These are phyloP conservation scores for Turritopsis dohrnii DNA, from an alignment of 30 jellyfish, hydroid and myxozoan species.

Conservation along the genomic window DNA sequence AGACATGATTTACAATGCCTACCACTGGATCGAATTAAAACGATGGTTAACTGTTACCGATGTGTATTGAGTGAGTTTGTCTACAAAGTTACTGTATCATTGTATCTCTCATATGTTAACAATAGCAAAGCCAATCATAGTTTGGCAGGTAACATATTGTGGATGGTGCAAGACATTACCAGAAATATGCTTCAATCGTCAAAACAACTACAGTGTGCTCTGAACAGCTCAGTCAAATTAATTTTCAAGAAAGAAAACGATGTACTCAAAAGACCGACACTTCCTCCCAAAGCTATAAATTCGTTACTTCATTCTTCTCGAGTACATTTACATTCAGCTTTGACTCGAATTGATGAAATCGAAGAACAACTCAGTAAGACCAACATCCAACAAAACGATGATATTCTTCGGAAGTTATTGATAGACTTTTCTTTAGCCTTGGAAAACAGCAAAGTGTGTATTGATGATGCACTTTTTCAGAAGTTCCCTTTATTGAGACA, in stretches of 20 bases:
- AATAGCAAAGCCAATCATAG: not conserved
- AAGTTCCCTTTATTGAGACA: not conserved
- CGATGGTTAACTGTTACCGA: constrained; percentile 12
- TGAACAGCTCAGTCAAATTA: not conserved
- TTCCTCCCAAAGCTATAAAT: not conserved
- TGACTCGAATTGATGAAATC: constrained; percentile 22
- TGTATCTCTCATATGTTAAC: not conserved
- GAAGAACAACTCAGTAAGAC: not conserved
- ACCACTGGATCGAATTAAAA: constrained; percentile 11
- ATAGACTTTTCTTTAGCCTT: constrained; percentile 10
- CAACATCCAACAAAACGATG: constrained; percentile 1
- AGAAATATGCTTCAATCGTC: not conserved
- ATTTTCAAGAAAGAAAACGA: not conserved
- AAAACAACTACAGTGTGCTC: not conserved
- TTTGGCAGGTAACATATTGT: not conserved
- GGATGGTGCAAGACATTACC: not conserved
- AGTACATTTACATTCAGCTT: constrained; percentile 14
- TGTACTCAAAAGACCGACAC: not conserved
- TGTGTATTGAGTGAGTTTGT: constrained; percentile 22
- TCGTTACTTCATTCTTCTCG: constrained; percentile 11
- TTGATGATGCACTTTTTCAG: constrained; percentile 22
- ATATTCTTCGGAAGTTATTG: not conserved
- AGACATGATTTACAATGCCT: not conserved
- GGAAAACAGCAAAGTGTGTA: constrained; percentile 21
- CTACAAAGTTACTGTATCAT: constrained; percentile 13